Conservation (phyloP, 2,797 vertebrate genomes). For the Neoniphon sammara region DNA sequence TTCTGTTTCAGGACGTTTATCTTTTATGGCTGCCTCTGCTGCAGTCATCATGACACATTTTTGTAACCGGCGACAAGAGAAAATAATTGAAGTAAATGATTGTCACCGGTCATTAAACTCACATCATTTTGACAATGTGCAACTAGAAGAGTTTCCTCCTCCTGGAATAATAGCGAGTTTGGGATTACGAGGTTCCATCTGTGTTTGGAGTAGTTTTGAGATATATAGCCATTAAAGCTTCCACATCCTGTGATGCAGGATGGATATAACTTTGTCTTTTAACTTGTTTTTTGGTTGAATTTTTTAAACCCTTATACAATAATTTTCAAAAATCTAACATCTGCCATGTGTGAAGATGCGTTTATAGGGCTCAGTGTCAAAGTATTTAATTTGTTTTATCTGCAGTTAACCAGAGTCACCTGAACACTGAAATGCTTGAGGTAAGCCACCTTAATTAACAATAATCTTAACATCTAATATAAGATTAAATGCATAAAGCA, state of each 20-base stretch:
- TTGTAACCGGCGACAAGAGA: slow-evolving; percentile 27
- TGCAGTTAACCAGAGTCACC: too few relatives aligned
- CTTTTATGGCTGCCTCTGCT: slow-evolving; percentile 51
- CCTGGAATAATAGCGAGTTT: slow-evolving; percentile 32
- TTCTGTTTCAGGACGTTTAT: slow-evolving; percentile 65
- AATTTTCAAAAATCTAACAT: background rate
- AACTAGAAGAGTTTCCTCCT: slow-evolving; percentile 19
- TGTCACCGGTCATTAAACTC: slow-evolving; percentile 37
- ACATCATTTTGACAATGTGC: slow-evolving; percentile 38
- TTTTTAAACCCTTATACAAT: background rate
- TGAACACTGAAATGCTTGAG: too few relatives aligned
- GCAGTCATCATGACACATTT: slow-evolving; percentile 45
- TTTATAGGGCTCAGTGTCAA: too few relatives aligned
- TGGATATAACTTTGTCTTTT: background rate
- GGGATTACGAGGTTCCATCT: slow-evolving; percentile 15
- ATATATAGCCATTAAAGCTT: slow-evolving; percentile 19
- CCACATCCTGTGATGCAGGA: background rate
- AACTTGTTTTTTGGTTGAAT: background rate
- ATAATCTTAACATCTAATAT: too few relatives aligned
- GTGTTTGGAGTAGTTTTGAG: slow-evolving; percentile 1
- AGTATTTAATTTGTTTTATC: too few relatives aligned
- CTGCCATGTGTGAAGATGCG: background rate
- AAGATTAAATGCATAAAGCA: too few relatives aligned
- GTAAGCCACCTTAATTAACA: too few relatives aligned
- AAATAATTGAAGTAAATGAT: slow-evolving; percentile 57